These are phyloP conservation scores for Eonycteris spelaea DNA, from an alignment of 2,113 vertebrate genomes.

Conservation along the genomic window DNA sequence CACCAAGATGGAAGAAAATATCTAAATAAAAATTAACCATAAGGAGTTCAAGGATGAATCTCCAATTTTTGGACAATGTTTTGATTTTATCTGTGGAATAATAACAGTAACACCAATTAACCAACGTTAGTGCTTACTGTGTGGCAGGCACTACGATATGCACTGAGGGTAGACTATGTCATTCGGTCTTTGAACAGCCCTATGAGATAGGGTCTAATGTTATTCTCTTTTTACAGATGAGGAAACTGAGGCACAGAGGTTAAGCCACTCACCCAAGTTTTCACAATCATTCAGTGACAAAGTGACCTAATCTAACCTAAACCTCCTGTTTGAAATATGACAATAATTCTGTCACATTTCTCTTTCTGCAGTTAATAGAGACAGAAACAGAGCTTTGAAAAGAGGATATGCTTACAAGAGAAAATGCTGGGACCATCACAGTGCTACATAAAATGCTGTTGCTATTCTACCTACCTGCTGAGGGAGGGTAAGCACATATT, in stretches of 20 bases:
- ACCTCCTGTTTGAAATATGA: neutral
- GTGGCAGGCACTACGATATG: neutral
- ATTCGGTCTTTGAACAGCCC: neutral
- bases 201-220: neutral
- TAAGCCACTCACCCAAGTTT: neutral
- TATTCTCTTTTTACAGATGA: neutral
- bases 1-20: neutral
- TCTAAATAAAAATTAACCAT: neutral
- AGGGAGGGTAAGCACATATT: too few relatives aligned
- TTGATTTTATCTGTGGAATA: neutral
- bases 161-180: accelerated
- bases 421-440: accelerated
- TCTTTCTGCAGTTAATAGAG: neutral
- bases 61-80: neutral
- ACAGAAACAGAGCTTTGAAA: neutral
- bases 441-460: accelerated
- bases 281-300: neutral
- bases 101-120: neutral
- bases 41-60: neutral
- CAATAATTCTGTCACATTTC: too few relatives aligned
- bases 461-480: accelerated
- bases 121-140: neutral
- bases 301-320: neutral
- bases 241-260: neutral
- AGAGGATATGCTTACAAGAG: too few relatives aligned